Conservation (phyloP, 2,888 invertebrate genomes). For the Ecdyonurus torrentis region DNA sequence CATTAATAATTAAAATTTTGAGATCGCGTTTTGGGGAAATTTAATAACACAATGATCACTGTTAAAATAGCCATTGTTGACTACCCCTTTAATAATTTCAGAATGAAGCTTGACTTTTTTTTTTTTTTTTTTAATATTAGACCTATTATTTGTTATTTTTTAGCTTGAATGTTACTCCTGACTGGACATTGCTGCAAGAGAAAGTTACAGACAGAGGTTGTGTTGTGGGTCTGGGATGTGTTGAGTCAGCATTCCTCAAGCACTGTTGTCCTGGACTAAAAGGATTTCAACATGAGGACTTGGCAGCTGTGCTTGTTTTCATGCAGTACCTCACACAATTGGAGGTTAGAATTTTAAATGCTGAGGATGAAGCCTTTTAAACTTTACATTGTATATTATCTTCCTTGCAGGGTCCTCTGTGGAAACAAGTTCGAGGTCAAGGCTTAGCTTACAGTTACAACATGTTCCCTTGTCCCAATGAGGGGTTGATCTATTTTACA, state of each 20-base stretch:
- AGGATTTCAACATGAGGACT: slow-evolving; percentile 41
- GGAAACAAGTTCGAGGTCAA: slow-evolving; percentile 70
- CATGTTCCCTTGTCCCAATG: slow-evolving; percentile 41
- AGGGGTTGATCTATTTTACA: slow-evolving; percentile 52
- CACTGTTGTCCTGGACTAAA: slow-evolving; percentile 49
- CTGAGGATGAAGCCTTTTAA: not conserved
- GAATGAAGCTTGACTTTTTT: too few relatives aligned
- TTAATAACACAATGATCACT: too few relatives aligned
- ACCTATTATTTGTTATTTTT: slow-evolving; percentile 13
- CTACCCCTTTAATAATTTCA: too few relatives aligned
- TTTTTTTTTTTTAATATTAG: too few relatives aligned
- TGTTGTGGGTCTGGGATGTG: slow-evolving; percentile 62
- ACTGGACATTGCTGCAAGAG: slow-evolving; percentile 27
- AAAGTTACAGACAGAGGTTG: slow-evolving; percentile 28
- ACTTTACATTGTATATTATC: not conserved
- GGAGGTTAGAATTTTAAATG: slow-evolving; percentile 36
- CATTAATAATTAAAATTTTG: too few relatives aligned
- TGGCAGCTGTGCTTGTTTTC: slow-evolving; percentile 58
- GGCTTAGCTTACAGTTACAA: slow-evolving; percentile 71
- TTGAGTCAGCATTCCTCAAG: slow-evolving; percentile 59
- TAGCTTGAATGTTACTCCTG: slow-evolving; percentile 29
- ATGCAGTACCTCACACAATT: slow-evolving; percentile 74
- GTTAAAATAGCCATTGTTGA: too few relatives aligned
- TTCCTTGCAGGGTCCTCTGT: slow-evolving; percentile 63
- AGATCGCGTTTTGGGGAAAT: too few relatives aligned